Evolutionary conservation across 2,113 vertebrate genomes (phyloP).

Genomic region (Anolis sagrei): DNA sequence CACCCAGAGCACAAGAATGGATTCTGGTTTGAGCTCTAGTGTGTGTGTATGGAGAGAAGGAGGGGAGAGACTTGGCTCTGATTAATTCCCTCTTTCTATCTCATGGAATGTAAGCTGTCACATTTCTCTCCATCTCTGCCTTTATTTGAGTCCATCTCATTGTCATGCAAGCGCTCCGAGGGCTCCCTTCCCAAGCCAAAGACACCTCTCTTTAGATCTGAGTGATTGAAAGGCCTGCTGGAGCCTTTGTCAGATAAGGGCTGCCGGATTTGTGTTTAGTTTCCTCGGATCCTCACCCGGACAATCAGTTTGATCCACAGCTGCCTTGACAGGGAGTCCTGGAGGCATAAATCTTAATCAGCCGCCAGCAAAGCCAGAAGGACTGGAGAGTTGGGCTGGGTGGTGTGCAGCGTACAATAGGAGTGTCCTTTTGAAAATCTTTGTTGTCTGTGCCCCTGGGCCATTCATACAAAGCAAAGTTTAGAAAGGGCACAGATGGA

Average conservation of each 20-base stretch:
- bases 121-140: neutral
- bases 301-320: conserved; percentile 17
- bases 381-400: neutral
- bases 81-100: neutral
- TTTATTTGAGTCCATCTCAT: conserved; percentile 14
- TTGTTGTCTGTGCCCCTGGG: neutral
- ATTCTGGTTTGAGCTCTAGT: neutral
- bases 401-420: neutral
- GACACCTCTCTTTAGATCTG: neutral
- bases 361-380: neutral
- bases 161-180: neutral
- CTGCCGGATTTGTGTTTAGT: conserved; percentile 28
- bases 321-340: conserved; percentile 3
- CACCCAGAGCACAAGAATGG: neutral
- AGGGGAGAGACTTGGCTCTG: neutral
- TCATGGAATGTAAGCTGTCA: conserved; percentile 1
- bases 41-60: too few relatives aligned
- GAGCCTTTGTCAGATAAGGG: conserved; percentile 32
- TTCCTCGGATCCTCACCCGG: neutral
- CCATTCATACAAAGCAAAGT: neutral
- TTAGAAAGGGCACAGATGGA: neutral
- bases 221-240: conserved; percentile 30
- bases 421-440: conserved; percentile 14
- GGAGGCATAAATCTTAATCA: conserved; percentile 42
- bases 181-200: neutral